Conservation (phyloP, 1,140 invertebrate genomes). For the Paraescarpia echinospica region DNA sequence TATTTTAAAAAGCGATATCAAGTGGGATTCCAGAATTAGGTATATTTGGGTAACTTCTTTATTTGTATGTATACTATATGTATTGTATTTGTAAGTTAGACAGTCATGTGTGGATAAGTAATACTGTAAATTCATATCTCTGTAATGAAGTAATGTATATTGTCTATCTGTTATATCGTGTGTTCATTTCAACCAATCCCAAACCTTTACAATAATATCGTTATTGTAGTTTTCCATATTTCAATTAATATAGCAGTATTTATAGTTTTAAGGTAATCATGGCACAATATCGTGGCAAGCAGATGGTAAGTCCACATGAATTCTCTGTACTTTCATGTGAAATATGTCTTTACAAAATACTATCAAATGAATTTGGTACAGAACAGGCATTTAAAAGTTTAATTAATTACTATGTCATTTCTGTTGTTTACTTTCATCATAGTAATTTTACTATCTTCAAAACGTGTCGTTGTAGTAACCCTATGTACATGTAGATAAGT, state of each 20-base stretch:
- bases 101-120: no score
- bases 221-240: no score
- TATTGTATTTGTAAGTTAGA: no score
- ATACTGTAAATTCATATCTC: no score
- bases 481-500: neutral
- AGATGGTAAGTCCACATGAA: neutral
- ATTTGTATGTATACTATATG: no score
- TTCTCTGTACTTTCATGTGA: neutral
- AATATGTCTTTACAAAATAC: neutral
- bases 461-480: neutral
- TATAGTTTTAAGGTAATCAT: neutral
- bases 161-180: no score
- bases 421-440: neutral
- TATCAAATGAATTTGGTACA: neutral
- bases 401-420: neutral
- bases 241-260: neutral
- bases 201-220: no score
- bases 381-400: neutral
- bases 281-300: neutral
- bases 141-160: no score
- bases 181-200: no score
- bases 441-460: neutral
- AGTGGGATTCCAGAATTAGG: no score
- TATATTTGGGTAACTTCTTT: no score
- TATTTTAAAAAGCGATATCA: no score